Percentiles rank a stretch among this genome's conserved stretches.
phyloP scores from a whole-genome alignment of 2,113 vertebrate genomes.

The Mirounga angustirostris region DNA sequence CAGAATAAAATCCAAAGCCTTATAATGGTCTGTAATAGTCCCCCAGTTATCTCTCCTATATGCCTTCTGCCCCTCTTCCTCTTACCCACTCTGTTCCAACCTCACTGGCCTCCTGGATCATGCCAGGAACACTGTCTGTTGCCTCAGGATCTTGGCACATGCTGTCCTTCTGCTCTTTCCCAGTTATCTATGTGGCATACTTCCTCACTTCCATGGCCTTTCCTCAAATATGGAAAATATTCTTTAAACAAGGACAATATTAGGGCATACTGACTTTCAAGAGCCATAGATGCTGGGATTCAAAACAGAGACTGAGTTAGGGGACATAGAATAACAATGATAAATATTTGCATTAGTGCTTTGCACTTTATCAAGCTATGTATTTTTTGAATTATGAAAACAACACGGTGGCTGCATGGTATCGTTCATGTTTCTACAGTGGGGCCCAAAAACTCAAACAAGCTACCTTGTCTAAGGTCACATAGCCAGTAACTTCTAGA shows the following conservation, averaged over 20 bases:
- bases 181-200: not conserved
- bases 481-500: not conserved
- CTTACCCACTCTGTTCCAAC: not conserved
- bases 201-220: not conserved
- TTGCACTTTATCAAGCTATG: not conserved
- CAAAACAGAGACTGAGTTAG: not conserved
- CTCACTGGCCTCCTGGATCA: not conserved
- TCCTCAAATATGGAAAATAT: not conserved
- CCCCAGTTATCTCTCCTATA: not conserved
- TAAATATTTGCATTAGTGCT: not conserved
- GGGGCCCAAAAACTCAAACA: not conserved
- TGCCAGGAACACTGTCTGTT: not conserved
- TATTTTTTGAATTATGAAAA: not conserved
- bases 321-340: not conserved
- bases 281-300: not conserved
- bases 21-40: not conserved
- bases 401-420: not conserved
- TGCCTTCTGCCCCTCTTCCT: not conserved
- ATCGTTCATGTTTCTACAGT: not conserved
- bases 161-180: not conserved
- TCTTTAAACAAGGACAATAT: not conserved
- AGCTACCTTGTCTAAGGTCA: not conserved
- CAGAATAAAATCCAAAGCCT: not conserved
- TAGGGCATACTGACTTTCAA: not conserved
- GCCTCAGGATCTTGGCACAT: not conserved